Evolutionary conservation across 2,113 vertebrate species (phyloP), one percentile per base, ranked within the genome.

Genomic region (Corythornis madagascariensis): DNA sequence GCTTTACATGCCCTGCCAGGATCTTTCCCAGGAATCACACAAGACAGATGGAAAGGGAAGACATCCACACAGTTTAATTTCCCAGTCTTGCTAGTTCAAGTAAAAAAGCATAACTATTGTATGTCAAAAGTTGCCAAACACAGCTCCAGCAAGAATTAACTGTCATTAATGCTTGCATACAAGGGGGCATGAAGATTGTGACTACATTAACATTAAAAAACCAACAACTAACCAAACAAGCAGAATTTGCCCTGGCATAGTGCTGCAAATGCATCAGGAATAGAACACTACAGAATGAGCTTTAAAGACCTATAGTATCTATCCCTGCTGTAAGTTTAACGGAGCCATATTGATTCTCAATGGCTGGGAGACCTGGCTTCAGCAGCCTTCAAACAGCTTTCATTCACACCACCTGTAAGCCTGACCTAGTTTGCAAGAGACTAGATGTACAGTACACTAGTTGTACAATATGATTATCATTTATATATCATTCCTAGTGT

Each of bases 271-370:
- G 11, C 4, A 48, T 5, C 53, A 38, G 29, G 18, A 53, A 47
- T 4, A 4, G 43, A 47, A 17, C 52, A 66, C 22, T 43, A 59
- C 0, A 0, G 65, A 86, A 77, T 1, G 1, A 94, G 38, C 22
- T 83, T 74, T 47, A 70, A 61, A 57, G 24, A 25, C 24, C 52
- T 50, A 10, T 1, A 42, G 59, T 45, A 80, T 56, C 52, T 63
- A 16, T 60, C 38, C 48, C 16, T 65, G 12, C 60, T 74, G 13
- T 25, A 65, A 73, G 7, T 57, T 77, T 45, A 73, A 55, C 25
- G 24, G 12, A 86, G 60, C 26, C 60, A 80, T 5, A 28, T 0
- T 55, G 47, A 77, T 74, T 83, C 83, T 52, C 64, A 88, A 0
- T 21, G 63, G 67, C 55, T 86, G 73, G 40, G 75, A 75, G 47